Percentiles rank a stretch among this genome's conserved stretches.
Conservation (phyloP, 2,113 vertebrate genomes). For the Chamaetylas fuelleborni region DNA sequence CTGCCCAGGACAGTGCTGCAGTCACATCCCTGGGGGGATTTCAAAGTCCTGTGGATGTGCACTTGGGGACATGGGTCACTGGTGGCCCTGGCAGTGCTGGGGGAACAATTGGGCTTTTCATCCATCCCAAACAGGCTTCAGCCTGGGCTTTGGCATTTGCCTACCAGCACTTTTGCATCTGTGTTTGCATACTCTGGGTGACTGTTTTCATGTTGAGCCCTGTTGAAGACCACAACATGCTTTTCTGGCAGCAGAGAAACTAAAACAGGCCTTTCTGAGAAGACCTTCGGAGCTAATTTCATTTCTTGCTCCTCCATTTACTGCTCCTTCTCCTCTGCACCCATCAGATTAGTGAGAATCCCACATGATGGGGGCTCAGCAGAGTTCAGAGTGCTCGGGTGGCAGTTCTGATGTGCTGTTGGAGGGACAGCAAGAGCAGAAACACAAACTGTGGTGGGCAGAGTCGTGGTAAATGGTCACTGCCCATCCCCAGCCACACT, state of each 20-base stretch:
- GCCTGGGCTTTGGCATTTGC: background rate
- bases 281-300: background rate
- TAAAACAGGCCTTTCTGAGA: background rate
- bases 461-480: background rate
- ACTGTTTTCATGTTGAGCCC: background rate
- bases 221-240: background rate
- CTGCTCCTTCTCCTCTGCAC: background rate
- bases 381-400: background rate
- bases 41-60: background rate
- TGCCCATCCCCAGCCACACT: background rate
- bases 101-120: background rate
- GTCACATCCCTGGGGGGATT: background rate
- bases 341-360: background rate
- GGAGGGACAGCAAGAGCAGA: background rate
- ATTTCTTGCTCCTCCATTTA: background rate
- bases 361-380: fast-evolving
- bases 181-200: background rate
- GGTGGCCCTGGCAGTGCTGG: background rate
- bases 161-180: background rate
- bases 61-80: background rate
- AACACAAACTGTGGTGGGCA: background rate
- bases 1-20: background rate
- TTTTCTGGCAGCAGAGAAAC: background rate
- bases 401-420: background rate
- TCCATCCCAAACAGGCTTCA: background rate